Percentiles rank a stretch among this genome's conserved stretches.
Evolutionary conservation across 2,888 invertebrate genomes (phyloP).

Genomic region (Sminthurinus aureus): DNA sequence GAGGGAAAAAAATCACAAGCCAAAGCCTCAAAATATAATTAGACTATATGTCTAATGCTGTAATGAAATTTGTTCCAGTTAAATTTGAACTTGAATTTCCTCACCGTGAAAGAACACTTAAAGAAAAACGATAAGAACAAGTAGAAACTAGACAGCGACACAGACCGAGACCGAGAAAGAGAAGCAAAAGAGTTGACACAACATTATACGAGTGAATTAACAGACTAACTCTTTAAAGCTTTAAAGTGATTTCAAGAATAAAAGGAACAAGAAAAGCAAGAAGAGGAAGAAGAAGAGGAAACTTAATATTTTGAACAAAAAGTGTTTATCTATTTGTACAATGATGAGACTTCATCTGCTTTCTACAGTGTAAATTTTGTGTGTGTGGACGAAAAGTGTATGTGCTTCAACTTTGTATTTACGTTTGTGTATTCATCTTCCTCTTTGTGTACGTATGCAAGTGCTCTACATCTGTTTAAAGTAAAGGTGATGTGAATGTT

Average conservation of each 20-base stretch:
- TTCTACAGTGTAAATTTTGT: background rate
- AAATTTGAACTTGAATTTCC: slow-evolving; percentile 57
- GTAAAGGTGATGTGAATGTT: background rate
- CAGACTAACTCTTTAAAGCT: background rate
- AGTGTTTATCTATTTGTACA: background rate
- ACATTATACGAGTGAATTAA: background rate
- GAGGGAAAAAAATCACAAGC: slow-evolving; percentile 54
- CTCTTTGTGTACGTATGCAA: background rate
- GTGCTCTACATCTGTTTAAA: background rate
- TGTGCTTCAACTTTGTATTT: no score
- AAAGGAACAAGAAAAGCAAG: background rate
- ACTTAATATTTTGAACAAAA: background rate
- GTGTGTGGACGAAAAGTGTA: no score
- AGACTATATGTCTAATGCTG: slow-evolving; percentile 48
- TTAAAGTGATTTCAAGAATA: background rate
- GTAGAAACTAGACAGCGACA: no score
- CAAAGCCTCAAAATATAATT: slow-evolving; percentile 60
- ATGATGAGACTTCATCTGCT: background rate
- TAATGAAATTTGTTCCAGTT: slow-evolving; percentile 60
- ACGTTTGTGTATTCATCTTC: background rate
- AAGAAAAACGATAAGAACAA: background rate
- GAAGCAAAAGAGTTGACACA: background rate
- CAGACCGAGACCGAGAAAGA: background rate
- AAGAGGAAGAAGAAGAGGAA: background rate
- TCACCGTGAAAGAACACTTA: slow-evolving; percentile 35